phyloP scores from a whole-genome alignment of 1,140 invertebrate genomes.

The Cheumatopsyche charites region DNA sequence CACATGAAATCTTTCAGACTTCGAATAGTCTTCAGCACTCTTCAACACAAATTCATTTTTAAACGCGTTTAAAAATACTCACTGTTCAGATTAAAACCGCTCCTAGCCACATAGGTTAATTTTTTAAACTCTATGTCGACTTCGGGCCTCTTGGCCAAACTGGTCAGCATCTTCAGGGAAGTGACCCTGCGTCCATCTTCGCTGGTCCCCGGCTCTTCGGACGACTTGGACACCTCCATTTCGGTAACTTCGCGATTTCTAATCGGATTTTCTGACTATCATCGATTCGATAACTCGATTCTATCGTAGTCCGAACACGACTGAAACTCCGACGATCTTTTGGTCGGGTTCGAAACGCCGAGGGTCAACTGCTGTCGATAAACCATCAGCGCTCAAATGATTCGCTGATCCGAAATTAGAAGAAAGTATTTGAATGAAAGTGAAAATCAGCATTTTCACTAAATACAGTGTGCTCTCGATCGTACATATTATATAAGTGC shows the following conservation, averaged over 20 bases:
- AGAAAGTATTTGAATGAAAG: too few species aligned
- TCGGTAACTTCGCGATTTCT: not conserved
- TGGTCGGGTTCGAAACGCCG: not conserved
- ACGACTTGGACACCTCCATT: not conserved
- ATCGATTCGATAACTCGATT: not conserved
- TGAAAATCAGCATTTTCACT: too few species aligned
- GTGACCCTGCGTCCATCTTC: conserved; percentile 50
- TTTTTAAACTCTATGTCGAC: conserved; percentile 73
- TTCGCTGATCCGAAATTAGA: too few species aligned
- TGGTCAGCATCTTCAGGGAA: conserved; percentile 58
- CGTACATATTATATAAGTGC: too few species aligned
- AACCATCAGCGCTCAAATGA: too few species aligned
- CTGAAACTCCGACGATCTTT: not conserved
- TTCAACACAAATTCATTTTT: too few species aligned
- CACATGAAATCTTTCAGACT: too few species aligned
- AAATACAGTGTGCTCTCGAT: too few species aligned
- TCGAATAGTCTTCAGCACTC: too few species aligned
- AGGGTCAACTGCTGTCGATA: not conserved
- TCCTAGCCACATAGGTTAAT: conserved; percentile 65
- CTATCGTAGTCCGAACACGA: not conserved
- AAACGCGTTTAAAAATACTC: not conserved
- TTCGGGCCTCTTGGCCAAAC: conserved; percentile 59
- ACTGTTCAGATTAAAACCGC: conserved; percentile 31
- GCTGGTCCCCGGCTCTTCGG: not conserved
- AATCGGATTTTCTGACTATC: not conserved